phyloP scores from a whole-genome alignment of 2,113 vertebrate species.

The Eubucco bourcierii region DNA sequence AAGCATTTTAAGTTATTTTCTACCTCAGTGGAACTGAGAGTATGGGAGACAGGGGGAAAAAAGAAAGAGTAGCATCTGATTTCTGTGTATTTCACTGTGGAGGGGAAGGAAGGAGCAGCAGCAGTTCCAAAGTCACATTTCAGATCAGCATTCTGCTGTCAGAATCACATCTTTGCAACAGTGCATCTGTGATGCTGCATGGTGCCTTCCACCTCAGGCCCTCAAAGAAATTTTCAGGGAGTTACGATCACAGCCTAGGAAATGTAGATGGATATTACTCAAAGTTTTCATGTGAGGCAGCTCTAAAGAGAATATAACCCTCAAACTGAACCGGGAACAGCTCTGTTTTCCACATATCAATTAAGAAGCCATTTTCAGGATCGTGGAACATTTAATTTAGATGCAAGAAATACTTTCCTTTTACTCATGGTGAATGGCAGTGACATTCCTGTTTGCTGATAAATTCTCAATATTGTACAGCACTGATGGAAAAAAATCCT shows the following conservation, averaged over 20 bases:
- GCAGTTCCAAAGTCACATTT: conserved; percentile 24
- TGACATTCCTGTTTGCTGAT: not conserved
- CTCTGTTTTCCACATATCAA: not conserved
- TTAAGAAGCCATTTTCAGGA: not conserved
- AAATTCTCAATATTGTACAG: not conserved
- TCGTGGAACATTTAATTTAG: not conserved
- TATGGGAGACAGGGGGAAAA: not conserved
- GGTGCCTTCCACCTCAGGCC: conserved; percentile 17
- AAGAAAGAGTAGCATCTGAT: not conserved
- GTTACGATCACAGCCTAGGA: not conserved
- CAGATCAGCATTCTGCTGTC: conserved; percentile 37
- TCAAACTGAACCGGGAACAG: not conserved
- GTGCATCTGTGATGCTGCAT: not conserved
- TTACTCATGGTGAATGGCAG: not conserved
- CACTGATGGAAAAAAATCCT: not conserved
- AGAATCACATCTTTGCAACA: conserved; percentile 20
- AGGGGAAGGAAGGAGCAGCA: not conserved
- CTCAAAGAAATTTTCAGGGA: conserved; percentile 18
- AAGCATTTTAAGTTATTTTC: conserved; percentile 53
- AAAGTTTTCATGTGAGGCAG: not conserved
- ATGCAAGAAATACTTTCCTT: not conserved
- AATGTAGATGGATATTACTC: not conserved
- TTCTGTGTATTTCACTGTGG: not conserved
- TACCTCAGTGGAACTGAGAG: conserved; percentile 23
- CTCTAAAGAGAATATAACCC: not conserved